Evolutionary conservation across 2,113 vertebrate species (phyloP), one percentile per base, ranked within the genome.

Genomic region (Indicator indicator): DNA sequence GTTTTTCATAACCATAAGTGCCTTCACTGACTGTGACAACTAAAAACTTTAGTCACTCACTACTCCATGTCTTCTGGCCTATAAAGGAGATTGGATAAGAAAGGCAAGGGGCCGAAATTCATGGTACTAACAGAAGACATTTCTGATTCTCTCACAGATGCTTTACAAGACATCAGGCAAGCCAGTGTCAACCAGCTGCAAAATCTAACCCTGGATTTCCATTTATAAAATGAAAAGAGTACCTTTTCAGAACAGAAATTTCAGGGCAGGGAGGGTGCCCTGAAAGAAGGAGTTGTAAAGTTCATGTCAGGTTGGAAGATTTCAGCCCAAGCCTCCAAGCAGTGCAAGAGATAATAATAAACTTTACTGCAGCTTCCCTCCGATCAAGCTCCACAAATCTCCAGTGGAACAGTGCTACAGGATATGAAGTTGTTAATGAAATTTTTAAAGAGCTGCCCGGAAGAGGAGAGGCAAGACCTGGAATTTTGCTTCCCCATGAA

Each of bases 231-330:
- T 16, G 32, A 73, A 88, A 58, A 88, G 54, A 88, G 48, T 52
- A 38, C 6, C 63, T 90, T 64, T 90, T 90, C 32, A 72, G 73
- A 95, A 88, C 6, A 89, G 58, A 95, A 95, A 95, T 88, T 86
- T 55, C 76, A 78, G 73, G 79, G 76, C 65, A 90, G 74, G 90
- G 77, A 78, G 40, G 63, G 16, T 90, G 75, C 72, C 33, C 90
- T 72, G 36, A 36, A 81, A 33, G 44, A 91, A 93, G 40, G 4
- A 68, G 36, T 16, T 62, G 27, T 64, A 36, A 68, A 94, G 77
- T 84, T 52, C 69, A 42, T 83, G 65, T 48, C 72, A 83, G 23
- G 32, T 26, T 90, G 54, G 54, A 83, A 56, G 14, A 90, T 86
- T 83, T 75, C 72, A 88, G 76, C 59, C 19, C 40, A 55, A 40